Base-by-base conservation (phyloP, 2,888 invertebrate genomes). In the Himalopsyche kuldschensis region DNA sequence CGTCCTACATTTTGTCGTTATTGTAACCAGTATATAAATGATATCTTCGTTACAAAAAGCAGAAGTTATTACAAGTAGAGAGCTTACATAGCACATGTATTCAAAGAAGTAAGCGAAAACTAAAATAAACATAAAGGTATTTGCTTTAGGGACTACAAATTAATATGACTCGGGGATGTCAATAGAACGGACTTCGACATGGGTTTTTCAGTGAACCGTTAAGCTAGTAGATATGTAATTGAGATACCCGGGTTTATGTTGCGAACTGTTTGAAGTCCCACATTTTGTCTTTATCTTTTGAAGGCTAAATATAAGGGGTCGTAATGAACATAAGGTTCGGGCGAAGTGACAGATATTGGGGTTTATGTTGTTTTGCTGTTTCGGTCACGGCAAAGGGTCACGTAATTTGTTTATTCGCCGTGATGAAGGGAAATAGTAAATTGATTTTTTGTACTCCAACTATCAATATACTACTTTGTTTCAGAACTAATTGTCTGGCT, bases 301-400 rank as follows among this genome's bases (percentile, higher is more conserved):
- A 55, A 20, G 55, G 55, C 55, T 55, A 55, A 55, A 55, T 55
- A 55, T 55, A 55, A 55, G 55, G 55, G 55, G 55, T 55, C 55
- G 55, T 55, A 55, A 55, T 55, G 55, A 55, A 55, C 55, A 55
- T 55, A 55, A 55, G 55, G 20, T 20, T 55, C 55, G 35, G 83
- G 80, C 46, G 75, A 35, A 46, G 63, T 48, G 35, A 77, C 83
- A 75, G 80, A 80, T 80, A 80, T 80, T 80, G 76, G 83, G 80
- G 77, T 41, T 75, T 48, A 80, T 80, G 83, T 80, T 80, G 80
- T 80, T 80, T 83, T 77, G 83, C 80, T 80, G 82, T 79, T 80
- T 48, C 69, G 63, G 80, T 77, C 41, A 77, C 81, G 79, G 75
- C 46, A 15, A 41, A 69, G 78, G 84, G 48, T 78, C 81, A 35